Conservation (phyloP, 2,888 invertebrate genomes). For the Fabriciana adippe region DNA sequence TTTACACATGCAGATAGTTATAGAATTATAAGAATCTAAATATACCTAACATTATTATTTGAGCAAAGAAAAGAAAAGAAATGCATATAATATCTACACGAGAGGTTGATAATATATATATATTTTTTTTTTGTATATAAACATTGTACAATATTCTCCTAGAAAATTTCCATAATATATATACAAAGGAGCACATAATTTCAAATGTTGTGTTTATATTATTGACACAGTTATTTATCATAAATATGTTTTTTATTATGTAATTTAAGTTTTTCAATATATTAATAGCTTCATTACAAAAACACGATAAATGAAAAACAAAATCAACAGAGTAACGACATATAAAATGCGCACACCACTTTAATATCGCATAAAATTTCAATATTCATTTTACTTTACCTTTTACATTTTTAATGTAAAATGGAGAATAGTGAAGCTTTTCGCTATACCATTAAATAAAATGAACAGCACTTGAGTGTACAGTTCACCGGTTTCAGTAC, state of each 20-base stretch:
- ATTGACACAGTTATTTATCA: background rate
- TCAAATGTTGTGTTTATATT: too few relatives aligned
- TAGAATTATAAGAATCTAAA: too few relatives aligned
- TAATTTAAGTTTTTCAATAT: background rate
- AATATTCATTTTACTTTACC: conserved; percentile 22
- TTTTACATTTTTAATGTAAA: conserved; percentile 28
- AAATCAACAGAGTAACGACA: conserved; percentile 5
- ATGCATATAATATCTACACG: too few relatives aligned
- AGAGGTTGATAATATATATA: too few relatives aligned
- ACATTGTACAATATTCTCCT: too few relatives aligned
- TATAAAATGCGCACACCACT: background rate
- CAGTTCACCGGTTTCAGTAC: conserved; percentile 28
- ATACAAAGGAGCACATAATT: too few relatives aligned
- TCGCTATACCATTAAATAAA: conserved; percentile 30
- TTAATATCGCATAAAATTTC: conserved; percentile 21
- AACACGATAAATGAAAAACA: background rate
- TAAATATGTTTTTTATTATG: background rate
- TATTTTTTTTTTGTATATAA: too few relatives aligned
- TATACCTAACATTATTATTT: too few relatives aligned
- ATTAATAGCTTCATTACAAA: background rate
- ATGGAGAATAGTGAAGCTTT: conserved; percentile 24
- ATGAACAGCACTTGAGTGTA: conserved; percentile 31
- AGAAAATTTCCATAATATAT: too few relatives aligned
- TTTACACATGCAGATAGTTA: too few relatives aligned
- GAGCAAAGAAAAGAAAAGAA: too few relatives aligned